Evolutionary conservation across 2,888 invertebrate genomes (phyloP), one percentile per base, ranked within the genome.

Genomic region (Mongoloraphidia duomilia): DNA sequence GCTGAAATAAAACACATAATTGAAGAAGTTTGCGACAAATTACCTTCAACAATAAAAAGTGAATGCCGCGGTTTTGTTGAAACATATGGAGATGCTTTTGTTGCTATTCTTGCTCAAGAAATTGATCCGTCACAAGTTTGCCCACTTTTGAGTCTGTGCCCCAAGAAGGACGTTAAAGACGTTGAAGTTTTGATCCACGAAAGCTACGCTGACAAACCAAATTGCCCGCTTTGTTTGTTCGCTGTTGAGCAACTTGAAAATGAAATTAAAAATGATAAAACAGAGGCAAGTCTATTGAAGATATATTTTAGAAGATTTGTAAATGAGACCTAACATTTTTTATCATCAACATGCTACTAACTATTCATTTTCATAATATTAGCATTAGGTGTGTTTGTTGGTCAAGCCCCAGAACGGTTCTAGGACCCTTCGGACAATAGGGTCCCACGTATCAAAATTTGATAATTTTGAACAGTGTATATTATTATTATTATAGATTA

Each of bases 221-320:
- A 79, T 58, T 91, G 93, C 61, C 84, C 88, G 1, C 68, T 93
- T 9, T 94, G 94, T 60, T 72, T 92, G 51, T 82, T 90, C 63
- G 87, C 87, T 4, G 77, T 92, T 0, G 75, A 80, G 50, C 79
- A 87, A 65, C 67, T 91, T n/a, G 82, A 87, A 60, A 68, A 76
- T 36, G 73, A 79, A 65, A 74, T 91, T 10, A 79, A 82, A 60
- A 73, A 80, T 53, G 79, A 88, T 58, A 82, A 77, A 60, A 85
- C 84, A 34, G 83, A 85, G 76, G 85, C 84, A 65, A 61, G 61
- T 57, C 46, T 46, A 37, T 35, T 11, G 38, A 33, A n/a, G 6
- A 17, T 41, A 9, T 36, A 36, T 41, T 40, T 44, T 26, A 3
- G 26, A 26, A 26, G 26, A 26, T 26, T 26, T 26, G 6, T 3